Evolutionary conservation across 2,888 invertebrate species (phyloP), one percentile per base, ranked within the genome.

Genomic region (Tenthredo mesomela): DNA sequence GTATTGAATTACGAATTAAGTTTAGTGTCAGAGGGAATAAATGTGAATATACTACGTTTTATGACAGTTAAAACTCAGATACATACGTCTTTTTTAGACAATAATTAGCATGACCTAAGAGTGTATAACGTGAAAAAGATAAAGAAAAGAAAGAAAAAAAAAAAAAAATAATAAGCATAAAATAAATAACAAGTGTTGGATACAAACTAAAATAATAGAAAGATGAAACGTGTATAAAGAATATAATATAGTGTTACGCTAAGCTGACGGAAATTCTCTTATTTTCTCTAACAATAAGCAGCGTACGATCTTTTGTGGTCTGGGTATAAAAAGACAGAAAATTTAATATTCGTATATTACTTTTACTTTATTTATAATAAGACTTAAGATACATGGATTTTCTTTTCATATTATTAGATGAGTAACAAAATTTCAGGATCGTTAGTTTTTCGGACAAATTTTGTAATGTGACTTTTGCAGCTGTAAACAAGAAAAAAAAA

Each of bases 91-190:
- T 82, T 82, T 37, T 43, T 47, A 67, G 82, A 82, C 82, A 82
- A 82, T 82, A 47, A 82, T 82, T 82, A 82, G 82, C 82, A 43
- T 47, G 47, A 82, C 82, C 82, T 82, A 82, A 82, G 82, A 82
- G 82, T 82, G 47, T 70, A 67, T 50, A 47, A 47, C 43, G 43
- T 82, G 25, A 50, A 82, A 9, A 70, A 78, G 70, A 18, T 50
- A 78, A 58, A 78, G 10, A 78, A 37, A 29, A 75, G 29, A 70
- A 33, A 4, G 61, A 78, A 78, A 78, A 78, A 78, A 78, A 78
- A 78, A 58, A 50, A 78, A 78, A 78, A 78, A 78, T 61, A 78
- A 78, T 40, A 50, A 75, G 18, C n/a, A 54, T n/a, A 18, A 54
- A 54, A 18, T n/a, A 54, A 73, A 73, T 15, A 29, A 12, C 18